These are phyloP conservation scores for pig (Sus scrofa) DNA, from an alignment of 2,113 vertebrate genomes.

Conservation along the genomic window T2T-Sscrofa CM000823.6:11358501-11359000, in stretches of 20 bases:
- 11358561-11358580: background rate
- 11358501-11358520: fast-evolving
- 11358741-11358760: background rate
- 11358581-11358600: too few species aligned
- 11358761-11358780: background rate
- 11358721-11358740: background rate
- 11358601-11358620: too few species aligned
- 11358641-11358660: background rate
- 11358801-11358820: background rate
- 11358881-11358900: fast-evolving
- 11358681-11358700: background rate
- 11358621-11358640: too few species aligned
- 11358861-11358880: background rate
- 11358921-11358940: background rate
- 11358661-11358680: background rate
- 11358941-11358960: constrained; percentile 82
- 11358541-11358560: background rate
- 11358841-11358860: background rate
- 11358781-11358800: background rate
- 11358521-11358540: background rate
- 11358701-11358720: background rate
- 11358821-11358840: too few species aligned
- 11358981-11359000: constrained; percentile 97
- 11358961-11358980: constrained; percentile 95
- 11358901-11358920: background rate